These are phyloP conservation scores for Xiphias gladius DNA, from an alignment of 2,113 vertebrate genomes.

Conservation along the genomic window DNA sequence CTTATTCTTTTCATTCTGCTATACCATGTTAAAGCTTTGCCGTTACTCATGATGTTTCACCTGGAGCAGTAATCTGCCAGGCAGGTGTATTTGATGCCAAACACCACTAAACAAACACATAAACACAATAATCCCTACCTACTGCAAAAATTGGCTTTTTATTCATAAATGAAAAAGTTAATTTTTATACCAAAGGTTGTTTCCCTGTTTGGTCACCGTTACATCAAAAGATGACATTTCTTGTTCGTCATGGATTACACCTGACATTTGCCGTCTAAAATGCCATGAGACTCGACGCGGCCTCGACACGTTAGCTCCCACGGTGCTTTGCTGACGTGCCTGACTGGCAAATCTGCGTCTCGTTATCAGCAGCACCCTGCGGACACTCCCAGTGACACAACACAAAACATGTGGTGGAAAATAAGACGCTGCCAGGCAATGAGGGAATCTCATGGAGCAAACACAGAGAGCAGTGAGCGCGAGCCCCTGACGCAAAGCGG, in stretches of 20 bases:
- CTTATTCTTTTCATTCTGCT: too few species aligned
- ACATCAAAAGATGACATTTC: not conserved
- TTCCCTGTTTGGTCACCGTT: not conserved
- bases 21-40: too few species aligned
- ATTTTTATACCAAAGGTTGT: not conserved
- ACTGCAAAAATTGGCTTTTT: too few species aligned
- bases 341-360: constrained; percentile 12
- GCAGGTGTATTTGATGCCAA: too few species aligned
- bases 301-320: not conserved
- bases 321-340: not conserved
- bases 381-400: not conserved
- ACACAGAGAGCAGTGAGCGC: not conserved
- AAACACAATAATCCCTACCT: too few species aligned
- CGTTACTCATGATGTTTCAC: too few species aligned
- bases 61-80: too few species aligned
- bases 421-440: constrained; percentile 23
- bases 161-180: not conserved
- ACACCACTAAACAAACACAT: too few species aligned
- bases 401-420: constrained; percentile 27
- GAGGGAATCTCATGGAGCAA: not conserved
- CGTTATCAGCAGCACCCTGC: not conserved
- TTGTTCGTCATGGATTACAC: not conserved
- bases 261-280: not conserved
- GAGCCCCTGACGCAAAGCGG: not conserved
- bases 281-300: not conserved